Base-by-base conservation (phyloP, 2,888 invertebrate genomes). In the Helicoverpa assulta region DNA sequence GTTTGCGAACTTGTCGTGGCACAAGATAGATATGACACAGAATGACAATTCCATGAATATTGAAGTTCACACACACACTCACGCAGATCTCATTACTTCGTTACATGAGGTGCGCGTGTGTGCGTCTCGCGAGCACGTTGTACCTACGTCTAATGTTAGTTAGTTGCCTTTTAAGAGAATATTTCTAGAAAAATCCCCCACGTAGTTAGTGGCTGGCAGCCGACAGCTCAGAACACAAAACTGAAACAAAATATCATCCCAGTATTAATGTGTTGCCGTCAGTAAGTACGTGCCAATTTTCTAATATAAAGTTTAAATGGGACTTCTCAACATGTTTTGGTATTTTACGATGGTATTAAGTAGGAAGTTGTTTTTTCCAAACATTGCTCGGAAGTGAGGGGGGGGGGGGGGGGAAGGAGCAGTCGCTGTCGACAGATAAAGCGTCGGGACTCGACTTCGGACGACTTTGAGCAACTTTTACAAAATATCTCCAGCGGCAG, bases 381-480 rank as follows among this genome's bases (percentile, higher is more conserved):
- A 62, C 61, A 55, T 53, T 64, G 40, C 26, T 14, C 12, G 0
- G 19, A 62, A 73, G 65, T 67, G 54, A 26, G 47, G 59, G 54
- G 60, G 76, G 53, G 56, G 57, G 56, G 53, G 37, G 54, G 52
- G 21, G 67, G 55, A n/a, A n/a, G 55, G 37, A 43, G 55, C 58
- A 29, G 40, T 62, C 47, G 37, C 52, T 57, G 29, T 29, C 63
- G 37, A 60, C 74, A 68, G 70, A 80, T 77, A 73, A 73, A 77
- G 66, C 70, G 62, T 63, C 33, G 16, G 54, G 51, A 52, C 51
- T 51, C 54, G 72, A 60, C 69, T 73, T 40, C 16, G 14, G 65
- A 26, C 58, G 66, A 71, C 60, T 72, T 71, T 61, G 43, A 55
- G 26, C 43, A 83, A 83, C 57, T 78, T 83, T 63, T 55, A 70